These are phyloP conservation scores for Papilio demoleus DNA, from an alignment of 2,888 invertebrate species.

Conservation along the genomic window DNA sequence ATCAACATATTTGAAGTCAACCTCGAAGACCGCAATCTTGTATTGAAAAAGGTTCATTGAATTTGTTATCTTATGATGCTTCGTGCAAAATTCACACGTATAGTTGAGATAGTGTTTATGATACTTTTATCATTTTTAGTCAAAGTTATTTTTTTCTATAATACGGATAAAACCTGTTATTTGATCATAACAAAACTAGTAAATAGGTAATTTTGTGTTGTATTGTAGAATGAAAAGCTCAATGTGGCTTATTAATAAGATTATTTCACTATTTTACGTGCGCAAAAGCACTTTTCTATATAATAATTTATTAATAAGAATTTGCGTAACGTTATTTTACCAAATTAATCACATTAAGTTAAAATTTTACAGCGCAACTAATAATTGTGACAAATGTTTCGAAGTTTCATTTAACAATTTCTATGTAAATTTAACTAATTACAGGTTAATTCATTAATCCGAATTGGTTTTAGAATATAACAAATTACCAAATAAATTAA, in stretches of 20 bases:
- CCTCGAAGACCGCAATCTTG: constrained; percentile 45
- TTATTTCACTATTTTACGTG: too few species aligned
- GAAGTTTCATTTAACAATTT: not conserved
- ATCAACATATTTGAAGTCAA: constrained; percentile 55
- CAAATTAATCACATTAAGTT: not conserved
- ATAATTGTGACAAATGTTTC: not conserved
- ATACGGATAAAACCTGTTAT: not conserved
- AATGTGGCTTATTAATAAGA: too few species aligned
- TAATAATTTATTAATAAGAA: not conserved
- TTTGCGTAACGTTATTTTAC: too few species aligned
- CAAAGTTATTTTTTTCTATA: not conserved
- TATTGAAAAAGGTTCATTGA: constrained; percentile 48
- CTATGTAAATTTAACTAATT: not conserved
- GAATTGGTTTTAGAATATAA: not conserved
- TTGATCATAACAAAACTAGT: not conserved
- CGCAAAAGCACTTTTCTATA: too few species aligned
- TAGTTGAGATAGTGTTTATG: constrained; percentile 3
- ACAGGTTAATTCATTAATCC: not conserved
- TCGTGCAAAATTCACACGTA: constrained; percentile 26
- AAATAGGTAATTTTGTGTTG: too few species aligned
- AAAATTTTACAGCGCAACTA: not conserved
- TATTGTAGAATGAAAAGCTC: too few species aligned
- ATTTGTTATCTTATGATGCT: constrained; percentile 48
- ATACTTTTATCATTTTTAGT: not conserved
- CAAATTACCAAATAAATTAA: not conserved